Conservation (phyloP, 2,888 invertebrate genomes). For the Xestia sexstrigata region DNA sequence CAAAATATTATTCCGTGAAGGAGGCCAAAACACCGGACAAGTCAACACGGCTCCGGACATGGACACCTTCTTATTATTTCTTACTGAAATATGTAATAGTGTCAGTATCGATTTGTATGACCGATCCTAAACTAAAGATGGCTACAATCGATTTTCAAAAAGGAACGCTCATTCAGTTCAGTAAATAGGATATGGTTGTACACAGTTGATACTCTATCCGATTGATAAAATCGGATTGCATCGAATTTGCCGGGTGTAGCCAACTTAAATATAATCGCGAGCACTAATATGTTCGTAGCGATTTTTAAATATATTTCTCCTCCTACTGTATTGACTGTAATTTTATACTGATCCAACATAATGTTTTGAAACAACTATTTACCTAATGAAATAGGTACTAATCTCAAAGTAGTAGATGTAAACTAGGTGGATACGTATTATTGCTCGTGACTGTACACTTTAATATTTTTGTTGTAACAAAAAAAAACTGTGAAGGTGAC, state of each 20-base stretch:
- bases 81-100: background rate
- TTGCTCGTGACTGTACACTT: background rate
- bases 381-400: background rate
- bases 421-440: background rate
- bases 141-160: conserved; percentile 12
- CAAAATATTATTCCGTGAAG: background rate
- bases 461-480: background rate
- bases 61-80: background rate
- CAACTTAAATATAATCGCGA: background rate
- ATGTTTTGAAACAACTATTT: background rate
- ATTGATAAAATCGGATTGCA: conserved; percentile 30
- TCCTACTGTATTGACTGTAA: background rate
- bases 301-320: background rate
- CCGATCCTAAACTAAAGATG: background rate
- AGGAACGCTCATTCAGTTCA: conserved; percentile 18
- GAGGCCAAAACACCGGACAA: background rate
- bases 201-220: conserved; percentile 16
- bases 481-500: conserved; percentile 11
- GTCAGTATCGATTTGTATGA: background rate
- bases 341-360: background rate
- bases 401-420: background rate
- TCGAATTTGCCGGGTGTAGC: conserved; percentile 9
- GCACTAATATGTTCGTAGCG: background rate
- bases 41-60: background rate
- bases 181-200: conserved; percentile 15